Conservation (phyloP, 2,113 vertebrate species). For the Paradoxurus hermaphroditus region DNA sequence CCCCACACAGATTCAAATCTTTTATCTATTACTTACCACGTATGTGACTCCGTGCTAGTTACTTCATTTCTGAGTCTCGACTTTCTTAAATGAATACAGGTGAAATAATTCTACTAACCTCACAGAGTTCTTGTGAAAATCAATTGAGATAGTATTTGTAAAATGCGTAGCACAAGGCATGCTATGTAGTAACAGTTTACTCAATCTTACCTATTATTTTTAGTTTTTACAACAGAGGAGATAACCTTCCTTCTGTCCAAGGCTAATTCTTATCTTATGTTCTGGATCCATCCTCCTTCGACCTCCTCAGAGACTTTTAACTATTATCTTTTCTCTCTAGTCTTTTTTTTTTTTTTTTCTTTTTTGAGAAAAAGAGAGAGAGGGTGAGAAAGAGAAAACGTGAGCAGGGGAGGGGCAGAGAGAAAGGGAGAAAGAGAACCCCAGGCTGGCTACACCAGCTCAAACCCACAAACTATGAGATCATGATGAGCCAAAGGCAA, state of each 20-base stretch:
- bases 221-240: neutral
- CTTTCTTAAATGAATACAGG: neutral
- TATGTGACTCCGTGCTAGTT: neutral
- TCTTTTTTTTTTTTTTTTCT: neutral
- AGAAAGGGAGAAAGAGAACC: no score
- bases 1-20: neutral
- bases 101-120: neutral
- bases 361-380: no score
- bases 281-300: neutral
- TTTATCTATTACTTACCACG: neutral
- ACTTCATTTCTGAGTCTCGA: neutral
- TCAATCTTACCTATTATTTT: neutral
- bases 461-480: no score
- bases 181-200: neutral
- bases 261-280: neutral
- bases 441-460: no score
- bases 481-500: no score
- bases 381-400: no score
- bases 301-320: neutral
- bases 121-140: neutral
- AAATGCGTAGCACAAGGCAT: neutral
- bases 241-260: neutral
- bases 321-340: neutral
- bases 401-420: no score
- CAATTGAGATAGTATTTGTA: neutral